Base-by-base conservation (phyloP, 2,888 invertebrate genomes). In the Latrodectus hesperus region DNA sequence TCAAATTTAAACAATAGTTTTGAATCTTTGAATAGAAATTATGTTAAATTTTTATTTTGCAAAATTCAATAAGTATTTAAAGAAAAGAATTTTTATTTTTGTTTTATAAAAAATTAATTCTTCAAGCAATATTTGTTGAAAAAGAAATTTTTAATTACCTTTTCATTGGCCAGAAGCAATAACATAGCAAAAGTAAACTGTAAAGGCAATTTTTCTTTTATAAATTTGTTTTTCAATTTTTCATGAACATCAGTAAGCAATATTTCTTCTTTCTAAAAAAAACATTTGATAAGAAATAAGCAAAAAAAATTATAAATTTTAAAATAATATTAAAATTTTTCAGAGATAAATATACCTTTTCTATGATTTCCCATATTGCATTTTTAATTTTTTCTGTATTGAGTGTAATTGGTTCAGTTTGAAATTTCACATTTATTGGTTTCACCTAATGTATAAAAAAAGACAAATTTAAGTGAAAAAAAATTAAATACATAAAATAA, bases 91-190 rank as follows among this genome's bases (percentile, higher is more conserved):
- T 38, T 38, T 38, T n/a, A n/a, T 5, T 38, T 38, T 38, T 38
- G 6, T 38, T 38, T 38, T 4, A 38, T 4, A 38, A 38, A 38
- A 38, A 38, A 4, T 38, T 6, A 38, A 38, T 38, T 38, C 6
- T 1, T 6, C 38, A 38, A 38, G 2, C 38, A 38, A 38, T 3
- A 38, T 6, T 38, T 38, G 38, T 38, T 38, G 38, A 38, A 38
- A 38, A 38, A 38, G 6, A 38, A 38, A 38, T 38, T 38, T 1
- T 38, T 38, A 38, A 38, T 60, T 73, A 83, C 83, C 51, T 83
- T 83, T n/a, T 77, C 68, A 65, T 83, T 83, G 9, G 83, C 83
- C 72, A 83, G 49, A 51, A 83, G 71, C 51, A 83, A 64, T 22
- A 83, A 52, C 60, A 77, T 64, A 26, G 76, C 76, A 52, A 83